Evolutionary conservation across 1,140 invertebrate species (phyloP).

Genomic region (Marisa cornuarietis): DNA sequence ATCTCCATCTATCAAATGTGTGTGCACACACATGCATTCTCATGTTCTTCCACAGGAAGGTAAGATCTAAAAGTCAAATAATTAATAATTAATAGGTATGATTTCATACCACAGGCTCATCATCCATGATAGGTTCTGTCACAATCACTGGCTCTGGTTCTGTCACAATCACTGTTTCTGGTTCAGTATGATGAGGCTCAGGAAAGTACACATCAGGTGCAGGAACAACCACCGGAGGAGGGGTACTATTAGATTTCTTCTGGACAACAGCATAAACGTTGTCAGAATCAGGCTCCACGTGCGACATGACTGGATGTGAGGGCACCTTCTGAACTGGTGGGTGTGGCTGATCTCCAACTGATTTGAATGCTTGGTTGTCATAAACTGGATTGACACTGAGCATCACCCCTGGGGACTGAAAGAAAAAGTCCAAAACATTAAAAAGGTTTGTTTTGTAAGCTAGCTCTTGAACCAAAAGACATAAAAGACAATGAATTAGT

Average conservation of each 20-base stretch:
- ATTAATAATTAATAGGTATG: neutral
- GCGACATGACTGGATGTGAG: too few relatives aligned
- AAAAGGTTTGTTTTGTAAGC: neutral
- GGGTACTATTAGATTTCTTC: constrained; percentile 19
- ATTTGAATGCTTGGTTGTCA: constrained; percentile 28
- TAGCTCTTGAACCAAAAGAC: too few relatives aligned
- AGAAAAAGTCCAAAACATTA: neutral
- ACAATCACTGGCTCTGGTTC: neutral
- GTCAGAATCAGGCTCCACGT: neutral
- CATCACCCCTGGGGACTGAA: constrained; percentile 19
- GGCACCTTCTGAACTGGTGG: neutral
- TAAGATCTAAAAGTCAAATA: neutral
- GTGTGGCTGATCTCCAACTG: constrained; percentile 3
- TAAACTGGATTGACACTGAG: constrained; percentile 33
- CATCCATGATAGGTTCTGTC: constrained; percentile 10
- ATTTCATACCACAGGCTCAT: constrained; percentile 5
- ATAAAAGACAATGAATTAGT: too few relatives aligned
- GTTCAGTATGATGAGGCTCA: neutral
- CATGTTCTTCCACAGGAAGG: too few relatives aligned
- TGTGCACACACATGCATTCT: too few relatives aligned
- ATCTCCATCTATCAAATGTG: too few relatives aligned
- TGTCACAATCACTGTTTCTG: neutral
- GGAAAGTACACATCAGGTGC: neutral
- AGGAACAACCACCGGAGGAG: neutral
- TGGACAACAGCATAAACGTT: constrained; percentile 34